Conservation (phyloP, 2,113 vertebrate genomes). For the Callionymus lyra region DNA sequence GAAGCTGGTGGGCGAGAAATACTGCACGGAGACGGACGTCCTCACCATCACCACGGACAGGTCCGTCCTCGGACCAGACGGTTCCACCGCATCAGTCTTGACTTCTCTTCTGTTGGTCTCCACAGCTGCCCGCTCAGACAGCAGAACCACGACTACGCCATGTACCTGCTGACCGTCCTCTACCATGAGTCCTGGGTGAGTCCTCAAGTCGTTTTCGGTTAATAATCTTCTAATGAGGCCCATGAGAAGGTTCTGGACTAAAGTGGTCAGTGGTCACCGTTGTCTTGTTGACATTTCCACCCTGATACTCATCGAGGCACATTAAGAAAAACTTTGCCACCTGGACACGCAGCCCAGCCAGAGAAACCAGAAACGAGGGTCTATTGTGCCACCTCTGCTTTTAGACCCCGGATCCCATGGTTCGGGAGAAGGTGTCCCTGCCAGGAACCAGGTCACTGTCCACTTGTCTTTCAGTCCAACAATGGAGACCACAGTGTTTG, state of each 20-base stretch:
- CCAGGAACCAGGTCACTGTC: slow-evolving; percentile 53
- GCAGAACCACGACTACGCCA: slow-evolving; percentile 87
- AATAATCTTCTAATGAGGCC: too few species aligned
- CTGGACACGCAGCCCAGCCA: slow-evolving; percentile 18
- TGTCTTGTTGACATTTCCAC: slow-evolving; percentile 56
- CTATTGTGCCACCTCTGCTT: slow-evolving; percentile 27
- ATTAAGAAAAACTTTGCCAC: slow-evolving; percentile 20
- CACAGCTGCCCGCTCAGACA: slow-evolving; percentile 81
- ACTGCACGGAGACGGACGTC: slow-evolving; percentile 72
- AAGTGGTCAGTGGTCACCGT: slow-evolving; percentile 44
- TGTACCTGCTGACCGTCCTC: slow-evolving; percentile 90
- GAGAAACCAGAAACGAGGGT: slow-evolving; percentile 19
- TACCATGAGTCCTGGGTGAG: slow-evolving; percentile 98
- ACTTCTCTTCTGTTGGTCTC: not conserved
- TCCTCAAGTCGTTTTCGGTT: too few species aligned
- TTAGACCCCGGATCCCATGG: slow-evolving; percentile 29
- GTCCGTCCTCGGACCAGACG: slow-evolving; percentile 39
- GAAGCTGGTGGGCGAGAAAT: slow-evolving; percentile 79
- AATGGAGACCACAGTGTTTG: slow-evolving; percentile 63
- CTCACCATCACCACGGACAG: slow-evolving; percentile 84
- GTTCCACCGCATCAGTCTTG: too few species aligned
- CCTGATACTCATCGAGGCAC: slow-evolving; percentile 34
- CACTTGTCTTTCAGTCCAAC: slow-evolving; percentile 61
- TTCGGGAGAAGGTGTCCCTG: slow-evolving; percentile 35
- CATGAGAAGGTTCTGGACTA: slow-evolving; percentile 36